Evolutionary conservation across 2,888 invertebrate genomes (phyloP), one percentile per base, ranked within the genome.

Genomic region (Harpalus rubripes): DNA sequence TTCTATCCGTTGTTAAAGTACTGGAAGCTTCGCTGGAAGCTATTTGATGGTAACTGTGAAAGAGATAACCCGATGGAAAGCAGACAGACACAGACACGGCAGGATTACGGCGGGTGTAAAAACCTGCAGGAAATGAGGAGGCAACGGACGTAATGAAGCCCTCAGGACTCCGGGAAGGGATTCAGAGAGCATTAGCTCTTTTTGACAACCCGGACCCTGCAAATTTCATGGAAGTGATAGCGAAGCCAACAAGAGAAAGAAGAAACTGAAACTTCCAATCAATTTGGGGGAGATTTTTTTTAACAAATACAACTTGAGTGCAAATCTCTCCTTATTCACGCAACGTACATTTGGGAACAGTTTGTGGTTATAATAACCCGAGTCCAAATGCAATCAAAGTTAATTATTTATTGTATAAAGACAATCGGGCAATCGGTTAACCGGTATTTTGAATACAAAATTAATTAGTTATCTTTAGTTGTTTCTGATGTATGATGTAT

Each of bases 41-140:
- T 52, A 52, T 52, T 52, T 52, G 44, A 12, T 12, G 44, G 72
- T 68, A 74, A 74, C 72, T 74, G 72, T 74, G 41, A 74, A 41
- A 41, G 44, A 74, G 72, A 74, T 74, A 74, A 74, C 41, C 72
- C 72, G 16, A 74, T 74, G 72, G 72, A 74, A 74, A 44, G 41
- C 72, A 72, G 72, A 32, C 22, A 32, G 32, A 32, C 32, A 32
- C 32, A 32, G 32, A 74, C 72, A 74, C 72, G 22, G 26, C 16
- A 10, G 72, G 72, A 74, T 74, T 74, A 74, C 16, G 2, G 41
- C 68, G 72, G 15, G 44, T 6, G 72, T 74, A 74, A 74, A 74
- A 74, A 74, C 72, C 41, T 74, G 72, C 72, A 74, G 72, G 72
- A 74, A 74, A 74, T 74, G 44, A 44, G 72, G 44, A 74, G 72